A percentile compares a stretch with the other conserved stretches of the same genome.
Evolutionary conservation across 2,797 vertebrate species (phyloP).

Genomic region (Sebastes cheni): DNA sequence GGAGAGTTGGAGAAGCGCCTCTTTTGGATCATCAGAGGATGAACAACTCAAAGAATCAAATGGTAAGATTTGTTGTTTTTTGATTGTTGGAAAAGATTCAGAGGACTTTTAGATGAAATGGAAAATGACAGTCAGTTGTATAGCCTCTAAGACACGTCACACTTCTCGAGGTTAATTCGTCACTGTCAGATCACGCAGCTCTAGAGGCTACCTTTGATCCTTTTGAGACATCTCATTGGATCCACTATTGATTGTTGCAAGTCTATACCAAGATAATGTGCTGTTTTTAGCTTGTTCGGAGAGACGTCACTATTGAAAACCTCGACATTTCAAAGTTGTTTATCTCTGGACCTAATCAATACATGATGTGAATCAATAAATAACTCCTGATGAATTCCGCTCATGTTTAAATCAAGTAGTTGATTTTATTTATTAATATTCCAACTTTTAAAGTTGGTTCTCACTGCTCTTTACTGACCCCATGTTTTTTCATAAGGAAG

Average conservation of each 20-base stretch:
- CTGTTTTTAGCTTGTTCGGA: background rate
- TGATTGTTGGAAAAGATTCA: background rate
- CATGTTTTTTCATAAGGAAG: background rate
- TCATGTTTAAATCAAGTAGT: background rate
- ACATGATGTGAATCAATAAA: background rate
- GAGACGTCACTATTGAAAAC: background rate
- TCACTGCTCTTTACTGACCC: background rate
- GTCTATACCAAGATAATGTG: background rate
- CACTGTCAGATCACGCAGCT: conserved; percentile 5
- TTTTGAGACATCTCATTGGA: background rate
- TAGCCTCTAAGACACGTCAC: background rate
- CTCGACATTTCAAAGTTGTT: background rate
- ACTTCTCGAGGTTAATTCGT: conserved; percentile 8
- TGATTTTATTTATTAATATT: background rate
- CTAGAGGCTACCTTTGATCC: background rate
- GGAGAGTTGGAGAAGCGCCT: conserved; percentile 64
- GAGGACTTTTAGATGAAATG: background rate
- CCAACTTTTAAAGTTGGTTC: conserved; percentile 1
- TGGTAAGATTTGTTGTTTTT: conserved; percentile 69
- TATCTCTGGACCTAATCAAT: background rate
- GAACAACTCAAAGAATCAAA: conserved; percentile 76
- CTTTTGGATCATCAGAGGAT: conserved; percentile 53
- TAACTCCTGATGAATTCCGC: background rate
- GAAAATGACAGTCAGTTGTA: conserved; percentile 17
- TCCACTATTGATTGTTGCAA: background rate